Conservation (phyloP, 2,888 invertebrate species). For the Teleiodes luculella region DNA sequence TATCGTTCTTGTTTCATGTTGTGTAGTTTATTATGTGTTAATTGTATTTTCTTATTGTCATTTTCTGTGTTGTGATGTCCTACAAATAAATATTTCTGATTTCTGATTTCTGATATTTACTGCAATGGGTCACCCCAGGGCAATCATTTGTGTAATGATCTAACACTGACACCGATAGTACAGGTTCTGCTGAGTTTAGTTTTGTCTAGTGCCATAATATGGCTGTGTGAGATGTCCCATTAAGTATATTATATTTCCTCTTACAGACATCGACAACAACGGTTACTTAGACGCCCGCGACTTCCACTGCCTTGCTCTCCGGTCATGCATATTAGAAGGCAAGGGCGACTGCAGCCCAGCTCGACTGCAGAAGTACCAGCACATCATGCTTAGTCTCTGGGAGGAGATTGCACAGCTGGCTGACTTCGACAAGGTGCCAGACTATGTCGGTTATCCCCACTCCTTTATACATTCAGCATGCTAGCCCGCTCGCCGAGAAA, state of each 20-base stretch:
- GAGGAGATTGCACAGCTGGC: slow-evolving; percentile 91
- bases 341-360: slow-evolving; percentile 87
- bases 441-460: slow-evolving; percentile 73
- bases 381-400: slow-evolving; percentile 90
- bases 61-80: no score
- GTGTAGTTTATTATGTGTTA: no score
- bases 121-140: no score
- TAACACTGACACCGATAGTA: no score
- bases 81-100: no score
- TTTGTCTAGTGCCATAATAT: no score
- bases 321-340: slow-evolving; percentile 89
- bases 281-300: slow-evolving; percentile 89
- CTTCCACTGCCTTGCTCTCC: slow-evolving; percentile 89
- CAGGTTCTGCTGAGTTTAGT: no score
- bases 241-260: neutral
- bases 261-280: slow-evolving; percentile 90
- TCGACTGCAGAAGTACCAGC: slow-evolving; percentile 87
- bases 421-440: slow-evolving; percentile 90
- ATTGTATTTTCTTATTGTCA: no score
- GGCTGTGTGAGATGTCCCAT: no score
- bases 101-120: no score
- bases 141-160: no score
- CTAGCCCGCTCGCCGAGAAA: slow-evolving; percentile 22
- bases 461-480: slow-evolving; percentile 38
- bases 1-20: no score